Evolutionary conservation across 2,888 invertebrate genomes (phyloP), one percentile per base, ranked within the genome.

Genomic region (Lasius platythorax): DNA sequence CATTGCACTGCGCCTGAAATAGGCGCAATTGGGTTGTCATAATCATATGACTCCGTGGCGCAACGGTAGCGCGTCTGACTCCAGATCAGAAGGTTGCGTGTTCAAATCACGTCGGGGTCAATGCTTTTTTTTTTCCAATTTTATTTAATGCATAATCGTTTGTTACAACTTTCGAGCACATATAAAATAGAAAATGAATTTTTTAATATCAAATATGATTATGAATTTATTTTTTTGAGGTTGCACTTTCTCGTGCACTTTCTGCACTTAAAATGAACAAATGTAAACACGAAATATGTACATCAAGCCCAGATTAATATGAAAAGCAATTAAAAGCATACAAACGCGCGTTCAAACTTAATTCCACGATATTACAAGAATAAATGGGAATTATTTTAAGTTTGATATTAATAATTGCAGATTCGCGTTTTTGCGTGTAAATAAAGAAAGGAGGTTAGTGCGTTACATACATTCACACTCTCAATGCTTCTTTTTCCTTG

Each of bases 1-100:
- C 18, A 50, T 50, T n/a, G 50, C 12, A n/a, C 18, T 50, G n/a
- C 18, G n/a, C n/a, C 58, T 58, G 72, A 72, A 73, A 58, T 73
- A 40, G 18, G 58, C 58, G 40, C 73, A 73, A 56, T 40, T 40
- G 28, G 58, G 6, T 0, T 58, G 12, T 28, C 11, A 6, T 1
- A 18, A 0, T 18, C 18, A 12, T 28, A 9, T 1, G 73, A 97
- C 97, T 97, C 97, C 97, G 98, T 98, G 98, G 98, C 98, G 98
- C 98, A 98, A 98, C 97, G 98, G 98, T 98, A 98, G 98, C 98
- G 98, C 98, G 98, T 98, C 98, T 98, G 98, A 98, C 98, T 98
- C 98, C 98, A 98, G 98, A 98, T 98, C 98, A 98, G 98, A 98
- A 98, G 98, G 98, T 98, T 98, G 98, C 98, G 98, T 98, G 98